These are phyloP conservation scores for Catocala sponsa DNA, from an alignment of 2,888 invertebrate genomes.

Conservation along the genomic window DNA sequence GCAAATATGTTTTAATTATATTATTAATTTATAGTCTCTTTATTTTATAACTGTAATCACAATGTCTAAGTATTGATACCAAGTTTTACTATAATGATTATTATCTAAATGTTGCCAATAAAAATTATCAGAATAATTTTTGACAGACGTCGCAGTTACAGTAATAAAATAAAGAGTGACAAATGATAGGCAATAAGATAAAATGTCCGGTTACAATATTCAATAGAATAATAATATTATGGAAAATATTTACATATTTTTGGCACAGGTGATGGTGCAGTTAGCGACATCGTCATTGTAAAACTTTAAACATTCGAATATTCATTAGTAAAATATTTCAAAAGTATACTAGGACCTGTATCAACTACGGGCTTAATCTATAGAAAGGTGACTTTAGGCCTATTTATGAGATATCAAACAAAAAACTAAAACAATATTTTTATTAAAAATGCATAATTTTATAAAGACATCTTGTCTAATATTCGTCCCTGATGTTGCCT, in stretches of 20 bases:
- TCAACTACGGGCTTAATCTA: slow-evolving; percentile 83
- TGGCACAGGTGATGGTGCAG: slow-evolving; percentile 83
- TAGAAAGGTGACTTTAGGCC: slow-evolving; percentile 78
- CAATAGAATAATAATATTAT: slow-evolving; percentile 64
- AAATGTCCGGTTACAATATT: slow-evolving; percentile 56
- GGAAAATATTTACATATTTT: slow-evolving; percentile 82
- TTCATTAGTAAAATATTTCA: slow-evolving; percentile 71
- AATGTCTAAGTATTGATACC: too few species aligned
- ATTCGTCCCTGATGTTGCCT: slow-evolving; percentile 9
- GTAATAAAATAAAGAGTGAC: slow-evolving; percentile 45
- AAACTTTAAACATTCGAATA: slow-evolving; percentile 64
- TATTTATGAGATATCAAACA: slow-evolving; percentile 61
- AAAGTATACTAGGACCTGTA: slow-evolving; percentile 80
- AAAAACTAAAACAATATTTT: slow-evolving; percentile 30
- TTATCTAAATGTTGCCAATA: slow-evolving; percentile 16
- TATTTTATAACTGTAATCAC: slow-evolving; percentile 32
- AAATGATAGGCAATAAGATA: slow-evolving; percentile 58
- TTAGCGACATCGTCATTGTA: slow-evolving; percentile 69
- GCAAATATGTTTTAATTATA: slow-evolving; percentile 40
- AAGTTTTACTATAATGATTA: too few species aligned
- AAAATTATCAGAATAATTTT: neutral
- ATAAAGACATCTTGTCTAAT: slow-evolving; percentile 11
- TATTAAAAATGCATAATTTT: slow-evolving; percentile 14
- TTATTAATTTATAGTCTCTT: slow-evolving; percentile 23
- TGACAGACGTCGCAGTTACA: slow-evolving; percentile 4